A percentile compares a stretch with the other conserved stretches of the same genome.
These are phyloP conservation scores for Drosophila atripex DNA, from an alignment of 2,888 invertebrate species.

Conservation along the genomic window DNA sequence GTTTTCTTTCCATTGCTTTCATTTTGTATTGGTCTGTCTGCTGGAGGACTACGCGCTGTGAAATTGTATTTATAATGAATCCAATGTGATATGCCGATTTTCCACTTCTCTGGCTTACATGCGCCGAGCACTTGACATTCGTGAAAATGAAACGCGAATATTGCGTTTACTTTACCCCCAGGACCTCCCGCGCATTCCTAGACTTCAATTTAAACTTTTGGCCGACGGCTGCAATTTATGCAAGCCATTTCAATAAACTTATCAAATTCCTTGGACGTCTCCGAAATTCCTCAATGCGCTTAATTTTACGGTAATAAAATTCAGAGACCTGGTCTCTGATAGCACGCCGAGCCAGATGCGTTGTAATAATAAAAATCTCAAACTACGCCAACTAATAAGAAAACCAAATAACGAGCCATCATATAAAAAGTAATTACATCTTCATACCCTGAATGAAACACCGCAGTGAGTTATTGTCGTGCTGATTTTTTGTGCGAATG, in stretches of 20 bases:
- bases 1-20: slow-evolving; percentile 8
- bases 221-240: slow-evolving; percentile 32
- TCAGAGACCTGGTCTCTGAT: neutral
- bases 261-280: slow-evolving; percentile 38
- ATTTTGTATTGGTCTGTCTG: slow-evolving; percentile 8
- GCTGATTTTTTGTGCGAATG: neutral
- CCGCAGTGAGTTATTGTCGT: neutral
- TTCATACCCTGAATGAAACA: slow-evolving; percentile 21
- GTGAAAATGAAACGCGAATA: slow-evolving; percentile 13
- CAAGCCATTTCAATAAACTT: slow-evolving; percentile 56
- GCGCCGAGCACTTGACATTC: slow-evolving; percentile 19
- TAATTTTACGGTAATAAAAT: slow-evolving; percentile 52
- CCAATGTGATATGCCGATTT: slow-evolving; percentile 61
- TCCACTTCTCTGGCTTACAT: slow-evolving; percentile 39
- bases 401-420: slow-evolving; percentile 35
- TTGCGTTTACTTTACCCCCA: neutral
- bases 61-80: slow-evolving; percentile 72
- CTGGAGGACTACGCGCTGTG: slow-evolving; percentile 50
- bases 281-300: slow-evolving; percentile 39
- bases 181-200: neutral
- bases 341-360: slow-evolving; percentile 21
- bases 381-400: slow-evolving; percentile 48
- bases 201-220: slow-evolving; percentile 35
- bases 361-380: slow-evolving; percentile 42
- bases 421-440: slow-evolving; percentile 45